A percentile compares a stretch with the other conserved stretches of the same genome.
These are phyloP conservation scores for Peromyscus melanophrys DNA, from an alignment of 2,797 vertebrate genomes.

Conservation along the genomic window DNA sequence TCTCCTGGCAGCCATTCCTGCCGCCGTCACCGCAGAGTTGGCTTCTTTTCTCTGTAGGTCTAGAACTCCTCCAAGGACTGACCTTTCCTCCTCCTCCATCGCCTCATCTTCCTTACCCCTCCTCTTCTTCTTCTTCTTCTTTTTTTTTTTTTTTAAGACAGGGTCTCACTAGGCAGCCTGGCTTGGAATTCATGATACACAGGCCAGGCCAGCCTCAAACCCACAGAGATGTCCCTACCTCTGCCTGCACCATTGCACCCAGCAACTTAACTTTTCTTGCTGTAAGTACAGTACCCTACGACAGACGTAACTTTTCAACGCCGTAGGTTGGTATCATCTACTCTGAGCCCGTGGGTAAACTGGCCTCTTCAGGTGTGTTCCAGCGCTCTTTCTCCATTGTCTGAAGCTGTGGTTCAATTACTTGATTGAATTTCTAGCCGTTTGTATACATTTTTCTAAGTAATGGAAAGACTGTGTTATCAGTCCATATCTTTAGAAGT, in stretches of 20 bases:
- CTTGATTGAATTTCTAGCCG: conserved; percentile 12
- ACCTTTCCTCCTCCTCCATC: not conserved
- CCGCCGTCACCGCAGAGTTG: not conserved
- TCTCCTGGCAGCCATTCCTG: not conserved
- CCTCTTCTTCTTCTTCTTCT: no score
- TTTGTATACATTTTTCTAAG: not conserved
- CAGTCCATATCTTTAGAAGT: not conserved
- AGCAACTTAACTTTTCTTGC: conserved; percentile 29
- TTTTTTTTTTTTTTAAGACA: not conserved
- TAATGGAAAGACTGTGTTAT: not conserved
- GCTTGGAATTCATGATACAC: not conserved
- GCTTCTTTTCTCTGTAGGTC: not conserved
- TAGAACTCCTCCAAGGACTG: conserved; percentile 22
- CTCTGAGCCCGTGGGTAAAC: not conserved
- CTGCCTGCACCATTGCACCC: not conserved
- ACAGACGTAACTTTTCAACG: not conserved
- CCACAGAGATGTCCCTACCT: not conserved
- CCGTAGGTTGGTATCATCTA: not conserved
- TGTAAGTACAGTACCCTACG: not conserved
- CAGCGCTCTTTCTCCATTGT: no score
- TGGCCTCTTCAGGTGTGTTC: not conserved
- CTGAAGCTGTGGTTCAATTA: not conserved
- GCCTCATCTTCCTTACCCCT: not conserved
- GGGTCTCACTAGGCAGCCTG: not conserved
- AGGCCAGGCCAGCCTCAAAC: not conserved